Evolutionary conservation across 2,888 invertebrate species (phyloP), one percentile per base, ranked within the genome.

Genomic region (Drosophila atripex): DNA sequence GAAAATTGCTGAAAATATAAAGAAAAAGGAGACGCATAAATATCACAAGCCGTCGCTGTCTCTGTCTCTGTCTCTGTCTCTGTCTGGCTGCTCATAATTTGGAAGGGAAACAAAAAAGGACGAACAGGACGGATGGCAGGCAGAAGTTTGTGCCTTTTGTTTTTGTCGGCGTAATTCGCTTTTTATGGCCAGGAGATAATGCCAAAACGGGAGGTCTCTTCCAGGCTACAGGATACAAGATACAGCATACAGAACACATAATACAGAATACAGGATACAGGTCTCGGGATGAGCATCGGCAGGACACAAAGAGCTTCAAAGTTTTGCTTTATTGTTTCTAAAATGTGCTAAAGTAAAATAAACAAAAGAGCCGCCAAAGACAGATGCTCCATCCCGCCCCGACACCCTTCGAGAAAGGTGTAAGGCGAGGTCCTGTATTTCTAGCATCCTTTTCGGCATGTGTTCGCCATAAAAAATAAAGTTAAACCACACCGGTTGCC

Each of bases 251-350:
- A n/a, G n/a, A n/a, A n/a, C n/a, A n/a, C n/a, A n/a, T n/a, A n/a
- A n/a, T 18, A 18, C 1, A 38, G 41, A 14, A 12, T 25, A n/a
- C 28, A 21, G 60, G 59, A 46, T 58, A 59, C 18, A 2, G 9
- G 28, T 9, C 28, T 14, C 35, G 25, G 50, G 61, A 46, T 25
- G 60, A 59, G 59, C 63, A 63, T 28, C 28, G 64, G 52, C 57
- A 52, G 68, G 70, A 75, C 73, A 80, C 75, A 83, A 83, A 83
- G 78, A 65, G 80, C 79, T 79, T 7, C 80, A 84, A 80, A 85
- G 82, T 80, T 80, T 85, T 74, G 71, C 76, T 85, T 86, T 83
- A 83, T 79, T 86, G 86, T 75, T 86, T 86, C 86, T 69, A 86
- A 86, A 82, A 85, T 85, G 77, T 79, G 83, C 83, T 73, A 82